Evolutionary conservation across 2,797 vertebrate species (phyloP).

Genomic region (Oreochromis mossambicus): DNA sequence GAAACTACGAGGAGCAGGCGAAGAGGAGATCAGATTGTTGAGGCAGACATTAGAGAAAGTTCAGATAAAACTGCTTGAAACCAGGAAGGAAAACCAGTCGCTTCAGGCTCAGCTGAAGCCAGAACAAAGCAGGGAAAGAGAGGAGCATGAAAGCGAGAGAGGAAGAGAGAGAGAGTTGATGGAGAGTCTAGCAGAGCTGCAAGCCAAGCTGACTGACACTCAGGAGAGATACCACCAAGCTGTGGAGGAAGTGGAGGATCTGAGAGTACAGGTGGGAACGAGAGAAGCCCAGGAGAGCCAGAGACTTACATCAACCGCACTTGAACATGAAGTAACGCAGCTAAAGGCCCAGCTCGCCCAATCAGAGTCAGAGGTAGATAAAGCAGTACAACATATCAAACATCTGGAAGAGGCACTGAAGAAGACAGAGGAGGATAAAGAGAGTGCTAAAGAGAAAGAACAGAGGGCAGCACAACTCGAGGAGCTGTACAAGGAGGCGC

Average conservation of each 20-base stretch:
- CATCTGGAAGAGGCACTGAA: constrained; percentile 80
- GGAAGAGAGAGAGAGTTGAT: constrained; percentile 69
- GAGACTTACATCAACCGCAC: constrained; percentile 43
- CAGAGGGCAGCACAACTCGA: constrained; percentile 78
- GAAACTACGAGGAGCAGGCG: constrained; percentile 18
- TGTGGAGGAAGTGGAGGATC: constrained; percentile 78
- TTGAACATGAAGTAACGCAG: constrained; percentile 77
- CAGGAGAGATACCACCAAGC: constrained; percentile 81
- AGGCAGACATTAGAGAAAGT: constrained; percentile 78
- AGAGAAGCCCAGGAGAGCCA: constrained; percentile 59
- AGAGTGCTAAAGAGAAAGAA: constrained; percentile 55
- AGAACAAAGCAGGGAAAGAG: constrained; percentile 50
- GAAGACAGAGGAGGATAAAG: constrained; percentile 71
- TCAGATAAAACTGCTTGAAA: constrained; percentile 79
- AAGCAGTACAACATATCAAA: constrained; percentile 72
- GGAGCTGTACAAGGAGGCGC: constrained; percentile 85
- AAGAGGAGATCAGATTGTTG: constrained; percentile 76
- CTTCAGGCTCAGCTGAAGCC: constrained; percentile 78
- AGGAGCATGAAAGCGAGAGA: constrained; percentile 60
- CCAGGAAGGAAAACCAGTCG: constrained; percentile 77
- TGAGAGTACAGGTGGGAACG: constrained; percentile 67
- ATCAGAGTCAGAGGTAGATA: constrained; percentile 74
- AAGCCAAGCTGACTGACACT: constrained; percentile 81
- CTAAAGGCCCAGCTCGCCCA: constrained; percentile 80
- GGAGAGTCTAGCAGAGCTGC: constrained; percentile 83